Conservation (phyloP, 2,113 vertebrate species). For the Penelope pileata region DNA sequence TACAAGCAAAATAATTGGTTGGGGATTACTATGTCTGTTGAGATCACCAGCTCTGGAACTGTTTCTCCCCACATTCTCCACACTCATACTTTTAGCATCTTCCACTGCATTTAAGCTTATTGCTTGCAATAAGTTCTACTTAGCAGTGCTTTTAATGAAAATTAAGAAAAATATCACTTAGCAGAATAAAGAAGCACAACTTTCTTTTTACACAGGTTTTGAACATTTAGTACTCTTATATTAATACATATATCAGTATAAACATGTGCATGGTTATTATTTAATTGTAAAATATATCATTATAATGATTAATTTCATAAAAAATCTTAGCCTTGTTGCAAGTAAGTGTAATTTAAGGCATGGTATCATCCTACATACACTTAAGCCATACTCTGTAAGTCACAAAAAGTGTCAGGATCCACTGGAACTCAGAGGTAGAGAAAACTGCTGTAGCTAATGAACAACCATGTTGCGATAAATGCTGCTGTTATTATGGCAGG, state of each 20-base stretch:
- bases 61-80: not conserved
- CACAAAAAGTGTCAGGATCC: not conserved
- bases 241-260: not conserved
- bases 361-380: not conserved
- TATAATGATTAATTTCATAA: constrained; percentile 6
- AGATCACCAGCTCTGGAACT: not conserved
- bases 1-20: constrained; percentile 39
- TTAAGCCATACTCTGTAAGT: not conserved
- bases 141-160: constrained; percentile 23
- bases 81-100: not conserved
- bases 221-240: not conserved
- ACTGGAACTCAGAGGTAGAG: not conserved
- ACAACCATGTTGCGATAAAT: not conserved
- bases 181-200: not conserved
- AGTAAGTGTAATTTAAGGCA: constrained; percentile 12
- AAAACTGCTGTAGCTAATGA: not conserved
- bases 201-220: not conserved
- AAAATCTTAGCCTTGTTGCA: not conserved
- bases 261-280: not conserved
- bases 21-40: not conserved
- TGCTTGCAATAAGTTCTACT: constrained; percentile 34
- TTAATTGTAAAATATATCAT: not conserved
- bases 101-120: not conserved
- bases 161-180: constrained; percentile 1
- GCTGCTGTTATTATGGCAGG: not conserved